These are phyloP conservation scores for Xenopus tropicalis DNA, from an alignment of 2,113 vertebrate genomes.

Conservation along the genomic window UCB_Xtro_10.0 CM004443.2:141703501-141704000, in stretches of 20 bases:
- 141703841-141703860: conserved; percentile 15
- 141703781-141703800: conserved; percentile 15
- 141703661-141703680: too few relatives aligned
- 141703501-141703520: too few relatives aligned
- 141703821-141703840: conserved; percentile 25
- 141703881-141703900: neutral
- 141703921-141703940: neutral
- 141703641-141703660: too few relatives aligned
- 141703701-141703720: too few relatives aligned
- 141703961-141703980: neutral
- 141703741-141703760: neutral
- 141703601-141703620: too few relatives aligned
- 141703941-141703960: neutral
- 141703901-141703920: neutral
- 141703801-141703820: conserved; percentile 33
- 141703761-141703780: neutral
- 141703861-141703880: neutral
- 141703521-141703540: too few relatives aligned
- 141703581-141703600: too few relatives aligned
- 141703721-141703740: neutral
- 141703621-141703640: too few relatives aligned
- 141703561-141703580: too few relatives aligned
- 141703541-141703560: too few relatives aligned
- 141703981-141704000: conserved; percentile 2
- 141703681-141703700: too few relatives aligned